Base-by-base conservation (phyloP, 2,797 vertebrate genomes). In the Sandelia bainsii region DNA sequence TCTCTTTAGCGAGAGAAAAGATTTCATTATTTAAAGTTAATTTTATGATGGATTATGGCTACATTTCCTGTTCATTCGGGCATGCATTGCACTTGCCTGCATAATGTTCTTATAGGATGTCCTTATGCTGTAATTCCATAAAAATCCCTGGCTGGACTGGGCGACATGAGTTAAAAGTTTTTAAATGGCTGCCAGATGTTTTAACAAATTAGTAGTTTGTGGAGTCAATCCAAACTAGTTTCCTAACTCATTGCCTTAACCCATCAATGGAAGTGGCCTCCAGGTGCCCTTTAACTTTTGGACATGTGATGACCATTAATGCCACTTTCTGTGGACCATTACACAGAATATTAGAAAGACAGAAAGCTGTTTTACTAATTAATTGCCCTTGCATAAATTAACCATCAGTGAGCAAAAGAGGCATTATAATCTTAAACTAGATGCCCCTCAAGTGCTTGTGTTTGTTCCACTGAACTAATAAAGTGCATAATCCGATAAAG, bases 391-490 rank as follows among this genome's bases (percentile, higher is more conserved):
- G 45, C 60, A 68, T 70, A 85, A 88, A 89, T 65, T 44, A 78
- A 68, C 63, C 69, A 82, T 83, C 69, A 80, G 72, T 54, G 59
- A 62, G 80, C 59, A 80, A 81, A 81, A 63, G 61, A 77, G 69
- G 69, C 51, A 79, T 76, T 72, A 61, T 62, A 86, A 83, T 85
- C 79, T 76, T 58, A 77, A 84, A 89, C 75, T 79, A 76, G 83
- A 86, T 85, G 80, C 80, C 81, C 90, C 87, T 77, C 69, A 82
- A 92, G 89, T 87, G 80, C 79, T 87, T 82, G 79, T 90, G 91
- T 93, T 93, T 92, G 88, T 92, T 92, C 87, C 87, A 91, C 90
- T 89, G 63, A 89, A 87, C 87, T 92, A 93, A 91, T 93, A 89
- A 91, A 91, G 89, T 91, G 89, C 85, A 93, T 93, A 91, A 91